phyloP scores from a whole-genome alignment of 2,797 vertebrate genomes.

The Anas capensis region DNA sequence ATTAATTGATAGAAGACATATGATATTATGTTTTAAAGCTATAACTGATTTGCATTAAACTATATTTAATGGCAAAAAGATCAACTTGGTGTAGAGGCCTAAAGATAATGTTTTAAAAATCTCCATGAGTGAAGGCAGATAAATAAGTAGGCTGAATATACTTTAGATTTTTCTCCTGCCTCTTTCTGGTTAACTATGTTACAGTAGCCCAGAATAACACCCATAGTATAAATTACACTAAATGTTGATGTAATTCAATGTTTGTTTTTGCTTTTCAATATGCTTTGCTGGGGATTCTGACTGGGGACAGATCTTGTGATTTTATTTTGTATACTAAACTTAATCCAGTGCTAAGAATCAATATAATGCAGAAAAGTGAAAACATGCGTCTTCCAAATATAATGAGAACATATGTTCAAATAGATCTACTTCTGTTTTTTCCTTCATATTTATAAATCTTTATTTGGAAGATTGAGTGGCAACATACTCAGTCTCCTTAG shows the following conservation, averaged over 20 bases:
- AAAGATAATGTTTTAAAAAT: not conserved
- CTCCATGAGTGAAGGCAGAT: not conserved
- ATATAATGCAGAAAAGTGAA: not conserved
- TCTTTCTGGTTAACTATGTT: not conserved
- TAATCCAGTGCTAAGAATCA: not conserved
- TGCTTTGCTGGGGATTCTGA: not conserved
- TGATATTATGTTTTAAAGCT: not conserved
- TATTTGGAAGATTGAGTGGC: not conserved
- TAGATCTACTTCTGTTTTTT: not conserved
- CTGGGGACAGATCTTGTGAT: not conserved
- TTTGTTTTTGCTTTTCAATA: accelerated
- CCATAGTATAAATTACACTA: accelerated
- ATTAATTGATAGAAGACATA: slow-evolving; percentile 21
- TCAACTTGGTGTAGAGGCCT: not conserved
- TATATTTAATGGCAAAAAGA: not conserved
- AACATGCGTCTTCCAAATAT: not conserved
- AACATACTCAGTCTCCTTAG: not conserved
- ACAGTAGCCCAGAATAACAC: accelerated
- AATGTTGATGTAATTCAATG: accelerated
- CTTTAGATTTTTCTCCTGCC: not conserved
- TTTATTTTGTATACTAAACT: accelerated
- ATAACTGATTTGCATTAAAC: not conserved
- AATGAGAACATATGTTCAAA: not conserved
- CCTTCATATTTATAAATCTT: not conserved
- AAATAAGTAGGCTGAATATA: not conserved